These are phyloP conservation scores for Dyspetes luteomarginatus DNA, from an alignment of 2,888 invertebrate species.

Conservation along the genomic window DNA sequence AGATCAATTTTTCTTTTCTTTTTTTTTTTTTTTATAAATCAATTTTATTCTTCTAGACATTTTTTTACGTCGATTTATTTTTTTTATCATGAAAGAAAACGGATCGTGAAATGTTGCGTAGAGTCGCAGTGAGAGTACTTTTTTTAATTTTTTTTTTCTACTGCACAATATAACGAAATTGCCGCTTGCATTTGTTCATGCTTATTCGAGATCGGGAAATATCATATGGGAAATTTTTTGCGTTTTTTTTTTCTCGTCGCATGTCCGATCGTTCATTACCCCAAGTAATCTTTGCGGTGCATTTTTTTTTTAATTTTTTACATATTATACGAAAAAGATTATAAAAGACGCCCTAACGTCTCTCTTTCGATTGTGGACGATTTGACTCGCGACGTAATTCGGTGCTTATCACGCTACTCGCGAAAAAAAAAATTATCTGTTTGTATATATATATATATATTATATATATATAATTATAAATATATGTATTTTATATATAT, in stretches of 20 bases:
- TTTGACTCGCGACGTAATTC: conserved; percentile 18
- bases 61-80: conserved; percentile 17
- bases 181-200: conserved; percentile 50
- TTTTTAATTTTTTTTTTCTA: conserved; percentile 29
- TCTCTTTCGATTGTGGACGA: conserved; percentile 13
- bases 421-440: not conserved
- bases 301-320: conserved; percentile 21
- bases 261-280: conserved; percentile 24
- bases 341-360: conserved; percentile 6
- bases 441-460: conserved; percentile 1
- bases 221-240: conserved; percentile 2
- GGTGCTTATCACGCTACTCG: not conserved
- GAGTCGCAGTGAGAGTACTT: conserved; percentile 23
- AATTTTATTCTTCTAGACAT: conserved; percentile 1
- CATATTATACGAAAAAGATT: not conserved
- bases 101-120: not conserved
- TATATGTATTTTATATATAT: not conserved
- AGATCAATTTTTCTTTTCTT: not conserved
- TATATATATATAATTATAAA: not conserved
- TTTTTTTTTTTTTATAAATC: not conserved
- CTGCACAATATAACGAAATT: conserved; percentile 27
- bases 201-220: conserved; percentile 34
- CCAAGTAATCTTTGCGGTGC: conserved; percentile 15
- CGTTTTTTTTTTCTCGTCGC: conserved; percentile 14
- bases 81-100: conserved; percentile 10